phyloP scores from a whole-genome alignment of 2,888 invertebrate species.

The Hypselothyrea guttata region DNA sequence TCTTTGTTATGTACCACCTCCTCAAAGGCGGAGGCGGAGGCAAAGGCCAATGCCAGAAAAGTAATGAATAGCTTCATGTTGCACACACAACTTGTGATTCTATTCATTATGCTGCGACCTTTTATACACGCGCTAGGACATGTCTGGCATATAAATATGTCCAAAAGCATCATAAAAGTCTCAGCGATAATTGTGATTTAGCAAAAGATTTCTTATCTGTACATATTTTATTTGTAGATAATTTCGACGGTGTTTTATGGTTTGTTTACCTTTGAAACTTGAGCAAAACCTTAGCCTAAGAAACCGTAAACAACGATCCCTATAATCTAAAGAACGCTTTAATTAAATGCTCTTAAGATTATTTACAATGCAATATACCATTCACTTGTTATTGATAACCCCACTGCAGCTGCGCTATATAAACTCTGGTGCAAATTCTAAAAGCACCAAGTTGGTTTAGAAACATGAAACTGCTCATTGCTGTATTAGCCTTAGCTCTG shows the following conservation, averaged over 20 bases:
- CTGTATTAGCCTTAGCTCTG: slow-evolving; percentile 33
- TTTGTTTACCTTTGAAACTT: not conserved
- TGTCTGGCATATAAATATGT: too few relatives aligned
- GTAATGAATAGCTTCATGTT: slow-evolving; percentile 55
- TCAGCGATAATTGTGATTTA: slow-evolving; percentile 19
- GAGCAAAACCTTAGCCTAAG: not conserved
- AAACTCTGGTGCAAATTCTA: slow-evolving; percentile 10
- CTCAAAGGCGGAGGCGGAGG: slow-evolving; percentile 30
- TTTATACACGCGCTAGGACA: too few relatives aligned
- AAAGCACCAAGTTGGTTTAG: slow-evolving; percentile 4
- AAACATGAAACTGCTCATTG: slow-evolving; percentile 42
- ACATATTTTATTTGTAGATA: not conserved
- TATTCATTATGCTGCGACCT: not conserved
- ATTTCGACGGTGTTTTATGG: not conserved
- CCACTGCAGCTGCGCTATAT: slow-evolving; percentile 1
- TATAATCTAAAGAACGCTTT: too few relatives aligned
- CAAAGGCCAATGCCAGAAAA: slow-evolving; percentile 49
- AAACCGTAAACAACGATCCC: too few relatives aligned
- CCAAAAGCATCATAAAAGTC: too few relatives aligned
- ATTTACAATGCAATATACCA: too few relatives aligned
- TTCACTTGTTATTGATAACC: slow-evolving; percentile 2
- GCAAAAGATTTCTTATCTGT: slow-evolving; percentile 13
- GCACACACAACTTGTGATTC: slow-evolving; percentile 23
- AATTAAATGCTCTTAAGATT: too few relatives aligned
- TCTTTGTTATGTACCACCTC: slow-evolving; percentile 43